Percentiles rank a stretch among this genome's conserved stretches.
Evolutionary conservation across 2,888 invertebrate species (phyloP).

Genomic region (Orgyia antiqua): DNA sequence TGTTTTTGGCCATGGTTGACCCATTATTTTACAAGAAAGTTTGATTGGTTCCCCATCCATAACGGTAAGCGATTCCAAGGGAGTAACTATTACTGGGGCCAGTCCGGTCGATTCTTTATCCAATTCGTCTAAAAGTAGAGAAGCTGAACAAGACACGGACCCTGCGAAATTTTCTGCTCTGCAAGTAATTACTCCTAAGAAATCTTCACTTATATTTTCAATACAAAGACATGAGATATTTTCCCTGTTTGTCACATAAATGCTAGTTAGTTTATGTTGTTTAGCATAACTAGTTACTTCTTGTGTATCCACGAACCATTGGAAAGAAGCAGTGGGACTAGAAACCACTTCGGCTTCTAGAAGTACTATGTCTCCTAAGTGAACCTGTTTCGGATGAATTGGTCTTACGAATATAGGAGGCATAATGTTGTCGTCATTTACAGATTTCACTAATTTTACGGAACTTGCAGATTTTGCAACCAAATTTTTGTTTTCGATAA

Average conservation of each 20-base stretch:
- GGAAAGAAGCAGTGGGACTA: constrained; percentile 88
- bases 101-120: constrained; percentile 52
- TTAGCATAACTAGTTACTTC: constrained; percentile 78
- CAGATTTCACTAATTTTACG: constrained; percentile 83
- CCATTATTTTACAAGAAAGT: constrained; percentile 84
- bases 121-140: constrained; percentile 79
- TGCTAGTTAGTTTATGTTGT: constrained; percentile 81
- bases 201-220: constrained; percentile 83
- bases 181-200: constrained; percentile 88
- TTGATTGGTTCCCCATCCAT: constrained; percentile 94
- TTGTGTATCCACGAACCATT: constrained; percentile 89
- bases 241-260: constrained; percentile 83
- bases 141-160: constrained; percentile 91
- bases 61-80: constrained; percentile 84
- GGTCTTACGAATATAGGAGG: constrained; percentile 87
- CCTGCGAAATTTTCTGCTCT: constrained; percentile 94
- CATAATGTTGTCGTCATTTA: constrained; percentile 78
- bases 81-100: constrained; percentile 86
- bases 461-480: constrained; percentile 90
- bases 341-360: constrained; percentile 88
- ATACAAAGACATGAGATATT: constrained; percentile 90
- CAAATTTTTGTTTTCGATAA: constrained; percentile 86
- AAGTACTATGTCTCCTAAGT: constrained; percentile 86
- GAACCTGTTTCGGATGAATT: constrained; percentile 83
- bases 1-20: constrained; percentile 88